phyloP scores from a whole-genome alignment of 30 jellyfish, hydroid and myxozoan species.

The Hydractinia symbiolongicarpus region DNA sequence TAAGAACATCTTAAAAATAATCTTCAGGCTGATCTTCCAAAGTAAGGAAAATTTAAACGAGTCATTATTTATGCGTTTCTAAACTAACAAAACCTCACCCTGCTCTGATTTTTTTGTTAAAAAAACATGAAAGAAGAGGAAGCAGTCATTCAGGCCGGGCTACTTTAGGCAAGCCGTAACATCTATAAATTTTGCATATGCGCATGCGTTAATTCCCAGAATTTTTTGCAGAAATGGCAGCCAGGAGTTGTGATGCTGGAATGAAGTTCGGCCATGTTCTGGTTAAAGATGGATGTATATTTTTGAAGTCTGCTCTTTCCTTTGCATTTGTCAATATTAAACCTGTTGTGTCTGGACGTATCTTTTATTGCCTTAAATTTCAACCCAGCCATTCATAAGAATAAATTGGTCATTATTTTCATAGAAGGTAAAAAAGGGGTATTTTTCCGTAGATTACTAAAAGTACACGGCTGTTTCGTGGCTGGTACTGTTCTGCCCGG shows the following conservation, averaged over 20 bases:
- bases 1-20: no score
- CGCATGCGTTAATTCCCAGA: conserved; percentile 18
- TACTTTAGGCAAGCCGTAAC: not conserved
- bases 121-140: no score
- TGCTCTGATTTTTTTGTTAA: no score
- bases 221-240: conserved; percentile 42
- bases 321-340: conserved; percentile 80
- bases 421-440: no score
- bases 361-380: conserved; percentile 30
- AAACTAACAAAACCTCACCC: no score
- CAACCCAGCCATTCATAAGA: not conserved
- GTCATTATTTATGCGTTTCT: no score
- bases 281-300: conserved; percentile 51
- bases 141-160: not conserved
- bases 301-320: conserved; percentile 52
- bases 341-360: conserved; percentile 92
- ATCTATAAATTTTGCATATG: not conserved
- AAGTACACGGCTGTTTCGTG: no score
- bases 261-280: conserved; percentile 56
- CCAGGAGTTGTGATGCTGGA: conserved; percentile 24
- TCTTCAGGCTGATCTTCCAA: no score
- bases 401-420: no score
- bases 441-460: no score
- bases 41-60: no score
- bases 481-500: no score